phyloP scores from a whole-genome alignment of 2,888 invertebrate species.

The Oligia fasciuncula region DNA sequence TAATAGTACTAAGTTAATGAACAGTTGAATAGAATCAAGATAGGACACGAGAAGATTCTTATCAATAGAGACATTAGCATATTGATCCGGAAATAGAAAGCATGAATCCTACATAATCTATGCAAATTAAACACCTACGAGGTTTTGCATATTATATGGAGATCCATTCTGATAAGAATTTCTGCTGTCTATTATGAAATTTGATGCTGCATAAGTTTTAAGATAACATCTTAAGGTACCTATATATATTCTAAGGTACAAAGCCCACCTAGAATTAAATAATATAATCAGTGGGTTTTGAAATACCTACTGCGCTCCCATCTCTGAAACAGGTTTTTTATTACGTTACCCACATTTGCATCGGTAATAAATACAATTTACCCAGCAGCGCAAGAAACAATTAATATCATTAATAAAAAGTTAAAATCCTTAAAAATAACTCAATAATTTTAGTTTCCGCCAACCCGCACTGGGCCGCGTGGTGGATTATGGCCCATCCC shows the following conservation, averaged over 20 bases:
- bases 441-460: neutral
- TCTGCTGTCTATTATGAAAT: constrained; percentile 26
- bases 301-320: neutral
- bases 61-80: constrained; percentile 40
- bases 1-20: neutral
- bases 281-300: neutral
- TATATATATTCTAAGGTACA: neutral
- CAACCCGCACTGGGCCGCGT: too few species aligned
- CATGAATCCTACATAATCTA: constrained; percentile 31
- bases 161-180: constrained; percentile 32
- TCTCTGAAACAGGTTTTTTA: neutral
- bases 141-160: constrained; percentile 16
- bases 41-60: constrained; percentile 22
- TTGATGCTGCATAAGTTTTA: constrained; percentile 20
- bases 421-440: neutral
- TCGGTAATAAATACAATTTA: neutral
- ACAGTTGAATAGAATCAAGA: constrained; percentile 22
- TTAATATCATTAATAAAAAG: neutral
- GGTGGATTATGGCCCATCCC: too few species aligned
- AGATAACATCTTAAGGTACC: constrained; percentile 16
- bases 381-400: neutral
- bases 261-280: neutral
- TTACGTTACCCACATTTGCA: neutral
- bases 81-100: constrained; percentile 50
- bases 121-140: constrained; percentile 40